These are phyloP conservation scores for Oenanthe oenanthe DNA, from an alignment of 2,113 vertebrate species.

Conservation along the genomic window DNA sequence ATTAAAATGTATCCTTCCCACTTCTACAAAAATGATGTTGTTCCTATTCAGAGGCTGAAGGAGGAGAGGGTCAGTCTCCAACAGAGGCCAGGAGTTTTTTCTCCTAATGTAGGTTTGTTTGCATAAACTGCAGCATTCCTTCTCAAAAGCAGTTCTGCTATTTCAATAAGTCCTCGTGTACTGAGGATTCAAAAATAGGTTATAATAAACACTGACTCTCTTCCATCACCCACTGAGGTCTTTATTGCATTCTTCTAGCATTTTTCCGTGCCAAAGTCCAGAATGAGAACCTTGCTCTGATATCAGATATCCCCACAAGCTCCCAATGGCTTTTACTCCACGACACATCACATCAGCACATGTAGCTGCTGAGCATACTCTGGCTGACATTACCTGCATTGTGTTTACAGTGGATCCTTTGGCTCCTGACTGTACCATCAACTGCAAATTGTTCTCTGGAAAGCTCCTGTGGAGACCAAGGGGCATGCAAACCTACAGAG, in stretches of 20 bases:
- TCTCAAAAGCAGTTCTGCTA: background rate
- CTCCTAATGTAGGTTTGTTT: background rate
- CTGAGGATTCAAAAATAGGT: background rate
- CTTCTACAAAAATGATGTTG: background rate
- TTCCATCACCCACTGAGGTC: background rate
- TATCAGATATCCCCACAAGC: background rate
- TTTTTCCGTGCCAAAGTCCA: background rate
- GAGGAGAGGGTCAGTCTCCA: background rate
- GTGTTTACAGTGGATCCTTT: constrained; percentile 98
- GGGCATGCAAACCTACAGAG: constrained; percentile 91
- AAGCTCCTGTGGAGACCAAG: constrained; percentile 90
- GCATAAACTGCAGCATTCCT: background rate
- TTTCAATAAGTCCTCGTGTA: background rate
- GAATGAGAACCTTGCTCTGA: background rate
- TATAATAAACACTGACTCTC: background rate
- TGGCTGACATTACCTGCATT: constrained; percentile 84
- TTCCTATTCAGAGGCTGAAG: background rate
- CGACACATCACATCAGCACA: background rate
- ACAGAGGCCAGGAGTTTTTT: background rate
- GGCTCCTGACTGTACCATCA: constrained; percentile 98
- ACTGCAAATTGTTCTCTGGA: constrained; percentile 95
- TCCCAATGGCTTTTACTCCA: background rate
- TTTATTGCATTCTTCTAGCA: background rate
- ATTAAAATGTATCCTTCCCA: background rate
- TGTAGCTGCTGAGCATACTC: background rate